Conservation (phyloP, 2,888 invertebrate genomes). For the Phortica okadai region DNA sequence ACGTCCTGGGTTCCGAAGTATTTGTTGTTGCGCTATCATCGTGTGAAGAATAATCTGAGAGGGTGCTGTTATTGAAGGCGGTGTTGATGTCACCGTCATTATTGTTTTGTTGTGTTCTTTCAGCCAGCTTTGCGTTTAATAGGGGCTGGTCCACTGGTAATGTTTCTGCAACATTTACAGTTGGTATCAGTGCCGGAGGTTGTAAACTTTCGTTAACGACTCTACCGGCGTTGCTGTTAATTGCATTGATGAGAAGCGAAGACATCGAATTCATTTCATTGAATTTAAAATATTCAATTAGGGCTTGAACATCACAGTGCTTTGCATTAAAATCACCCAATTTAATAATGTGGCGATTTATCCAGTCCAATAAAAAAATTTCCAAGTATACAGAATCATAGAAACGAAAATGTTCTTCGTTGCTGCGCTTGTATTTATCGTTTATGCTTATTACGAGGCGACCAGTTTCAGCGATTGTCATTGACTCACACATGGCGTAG, state of each 20-base stretch:
- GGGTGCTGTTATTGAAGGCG: neutral
- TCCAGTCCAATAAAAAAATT: slow-evolving; percentile 72
- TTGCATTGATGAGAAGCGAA: slow-evolving; percentile 58
- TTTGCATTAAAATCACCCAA: slow-evolving; percentile 57
- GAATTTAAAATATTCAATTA: slow-evolving; percentile 69
- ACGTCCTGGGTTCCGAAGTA: neutral
- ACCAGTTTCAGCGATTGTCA: slow-evolving; percentile 68
- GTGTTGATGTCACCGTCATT: neutral
- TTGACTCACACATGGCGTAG: slow-evolving; percentile 76
- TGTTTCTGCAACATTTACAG: neutral
- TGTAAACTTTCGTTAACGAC: neutral
- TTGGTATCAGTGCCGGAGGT: neutral
- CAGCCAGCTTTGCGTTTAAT: too few relatives aligned
- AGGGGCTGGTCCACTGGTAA: neutral
- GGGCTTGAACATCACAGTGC: slow-evolving; percentile 63
- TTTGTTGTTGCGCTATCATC: neutral
- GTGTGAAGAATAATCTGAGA: slow-evolving; percentile 7
- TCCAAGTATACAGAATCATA: slow-evolving; percentile 68
- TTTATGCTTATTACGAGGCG: slow-evolving; percentile 58
- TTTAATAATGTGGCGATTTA: slow-evolving; percentile 61
- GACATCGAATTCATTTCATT: slow-evolving; percentile 61
- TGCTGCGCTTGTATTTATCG: slow-evolving; percentile 42
- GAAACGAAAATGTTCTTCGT: slow-evolving; percentile 61
- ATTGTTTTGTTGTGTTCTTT: neutral
- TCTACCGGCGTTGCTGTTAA: slow-evolving; percentile 50